These are phyloP conservation scores for Frieseomelitta varia DNA, from an alignment of 1,140 invertebrate genomes.

Conservation along the genomic window DNA sequence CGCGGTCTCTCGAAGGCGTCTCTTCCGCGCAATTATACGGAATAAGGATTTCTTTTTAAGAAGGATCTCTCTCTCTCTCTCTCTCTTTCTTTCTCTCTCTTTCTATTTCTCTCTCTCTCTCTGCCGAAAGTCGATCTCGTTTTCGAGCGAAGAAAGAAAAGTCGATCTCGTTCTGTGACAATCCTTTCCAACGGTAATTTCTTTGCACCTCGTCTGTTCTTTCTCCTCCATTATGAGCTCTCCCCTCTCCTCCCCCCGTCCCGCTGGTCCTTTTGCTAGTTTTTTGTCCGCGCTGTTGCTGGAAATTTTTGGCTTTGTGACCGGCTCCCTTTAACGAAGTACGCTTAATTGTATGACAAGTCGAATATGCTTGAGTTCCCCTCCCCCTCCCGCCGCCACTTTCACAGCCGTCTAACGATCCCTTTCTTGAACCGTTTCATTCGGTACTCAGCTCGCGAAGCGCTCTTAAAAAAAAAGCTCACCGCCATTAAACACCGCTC, in stretches of 20 bases:
- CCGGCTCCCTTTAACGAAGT: neutral
- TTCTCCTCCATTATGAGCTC: neutral
- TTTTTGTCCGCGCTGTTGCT: constrained; percentile 3
- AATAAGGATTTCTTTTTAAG: constrained; percentile 14
- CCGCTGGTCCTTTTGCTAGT: neutral
- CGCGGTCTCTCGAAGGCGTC: neutral
- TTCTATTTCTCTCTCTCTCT: neutral
- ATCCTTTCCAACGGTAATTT: constrained; percentile 12
- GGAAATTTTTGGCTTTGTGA: constrained; percentile 9
- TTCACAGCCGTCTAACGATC: neutral
- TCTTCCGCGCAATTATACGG: constrained; percentile 7
- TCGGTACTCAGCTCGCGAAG: neutral
- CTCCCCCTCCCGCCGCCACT: no score
- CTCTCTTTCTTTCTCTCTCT: neutral
- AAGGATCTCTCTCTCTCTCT: neutral
- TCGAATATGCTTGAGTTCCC: neutral
- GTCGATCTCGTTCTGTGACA: neutral
- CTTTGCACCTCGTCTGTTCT: neutral
- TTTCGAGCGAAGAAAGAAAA: neutral
- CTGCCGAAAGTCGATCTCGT: constrained; percentile 18
- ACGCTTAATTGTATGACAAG: neutral
- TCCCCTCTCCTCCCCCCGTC: neutral
- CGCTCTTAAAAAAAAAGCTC: neutral
- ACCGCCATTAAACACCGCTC: neutral
- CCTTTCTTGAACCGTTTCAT: neutral